Evolutionary conservation across 2,797 vertebrate genomes (phyloP), one percentile per base, ranked within the genome.

Genomic region (Menidia menidia): DNA sequence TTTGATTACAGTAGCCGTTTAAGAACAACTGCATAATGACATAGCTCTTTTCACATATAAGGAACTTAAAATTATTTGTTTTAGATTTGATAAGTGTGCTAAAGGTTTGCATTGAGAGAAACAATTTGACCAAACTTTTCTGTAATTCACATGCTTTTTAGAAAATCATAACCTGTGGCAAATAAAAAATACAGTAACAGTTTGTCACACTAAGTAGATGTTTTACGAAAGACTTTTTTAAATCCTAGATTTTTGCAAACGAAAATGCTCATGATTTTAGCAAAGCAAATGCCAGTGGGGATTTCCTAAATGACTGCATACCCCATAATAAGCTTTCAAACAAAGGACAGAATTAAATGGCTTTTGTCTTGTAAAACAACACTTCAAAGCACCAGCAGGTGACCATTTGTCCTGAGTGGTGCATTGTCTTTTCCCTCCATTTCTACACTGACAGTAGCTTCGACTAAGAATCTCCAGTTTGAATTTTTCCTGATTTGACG

Each of bases 331-430:
- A 73, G 68, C 58, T 71, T 69, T 71, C 39, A 35, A 39, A 76
- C 57, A 60, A 47, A 75, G 78, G 81, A 61, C n/a, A 64, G 59
- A 77, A 79, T 90, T 88, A 86, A 90, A 84, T 45, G 53, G 60
- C 86, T 61, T 87, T 92, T 93, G 89, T 91, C 77, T 86, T 92
- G 88, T 81, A 84, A 90, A 92, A 42, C 54, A 83, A 65, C 53
- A 57, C 82, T 88, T 91, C 87, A 92, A 90, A 88, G 86, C 16
- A 71, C 68, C 91, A 89, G 90, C 84, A 85, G 89, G 92, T 65
- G 76, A 88, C 86, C 81, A 83, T 89, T 90, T 90, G 87, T 88
- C 48, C 67, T 58, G 55, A 85, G 77, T 60, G 19, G 62, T 71
- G 76, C 71, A 79, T 75, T 66, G 78, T 55, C 54, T 80, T 91